Conservation (phyloP, 2,888 invertebrate genomes). For the Ormyrus labotus region DNA sequence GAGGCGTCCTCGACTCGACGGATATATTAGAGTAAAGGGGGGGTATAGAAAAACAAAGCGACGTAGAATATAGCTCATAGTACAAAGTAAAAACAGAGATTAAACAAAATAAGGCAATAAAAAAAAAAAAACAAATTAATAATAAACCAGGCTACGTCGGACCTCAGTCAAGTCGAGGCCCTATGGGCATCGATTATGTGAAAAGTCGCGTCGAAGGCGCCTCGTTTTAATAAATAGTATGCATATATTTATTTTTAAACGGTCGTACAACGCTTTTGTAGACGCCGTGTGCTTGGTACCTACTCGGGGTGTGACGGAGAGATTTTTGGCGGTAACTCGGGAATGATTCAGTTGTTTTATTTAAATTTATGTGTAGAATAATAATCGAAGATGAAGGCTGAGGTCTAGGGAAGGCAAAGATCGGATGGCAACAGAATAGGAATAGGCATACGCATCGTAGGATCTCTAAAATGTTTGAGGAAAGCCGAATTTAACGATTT, state of each 20-base stretch:
- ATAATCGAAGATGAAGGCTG: constrained; percentile 40
- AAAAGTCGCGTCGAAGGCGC: constrained; percentile 45
- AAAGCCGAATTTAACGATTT: too few species aligned
- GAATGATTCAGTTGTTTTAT: constrained; percentile 38
- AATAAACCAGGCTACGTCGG: constrained; percentile 28
- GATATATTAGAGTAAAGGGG: constrained; percentile 33
- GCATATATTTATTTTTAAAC: constrained; percentile 8
- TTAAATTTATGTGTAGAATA: constrained; percentile 22
- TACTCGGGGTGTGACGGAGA: constrained; percentile 34
- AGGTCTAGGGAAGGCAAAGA: constrained; percentile 18
- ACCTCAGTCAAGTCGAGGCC: constrained; percentile 41
- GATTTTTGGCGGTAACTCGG: constrained; percentile 33
- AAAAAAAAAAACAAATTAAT: constrained; percentile 24
- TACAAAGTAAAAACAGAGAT: constrained; percentile 21
- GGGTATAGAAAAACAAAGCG: constrained; percentile 41
- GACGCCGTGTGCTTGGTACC: constrained; percentile 23
- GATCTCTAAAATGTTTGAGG: constrained; percentile 22
- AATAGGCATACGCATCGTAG: constrained; percentile 61
- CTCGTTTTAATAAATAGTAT: constrained; percentile 35
- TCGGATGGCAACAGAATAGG: constrained; percentile 56
- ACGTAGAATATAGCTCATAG: constrained; percentile 35
- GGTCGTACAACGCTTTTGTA: constrained; percentile 28
- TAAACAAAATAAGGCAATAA: constrained; percentile 11
- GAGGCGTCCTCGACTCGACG: constrained; percentile 60
- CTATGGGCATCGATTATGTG: constrained; percentile 2